Base-by-base conservation (phyloP, 2,113 vertebrate genomes). In the Microcebus griseorufus region DNA sequence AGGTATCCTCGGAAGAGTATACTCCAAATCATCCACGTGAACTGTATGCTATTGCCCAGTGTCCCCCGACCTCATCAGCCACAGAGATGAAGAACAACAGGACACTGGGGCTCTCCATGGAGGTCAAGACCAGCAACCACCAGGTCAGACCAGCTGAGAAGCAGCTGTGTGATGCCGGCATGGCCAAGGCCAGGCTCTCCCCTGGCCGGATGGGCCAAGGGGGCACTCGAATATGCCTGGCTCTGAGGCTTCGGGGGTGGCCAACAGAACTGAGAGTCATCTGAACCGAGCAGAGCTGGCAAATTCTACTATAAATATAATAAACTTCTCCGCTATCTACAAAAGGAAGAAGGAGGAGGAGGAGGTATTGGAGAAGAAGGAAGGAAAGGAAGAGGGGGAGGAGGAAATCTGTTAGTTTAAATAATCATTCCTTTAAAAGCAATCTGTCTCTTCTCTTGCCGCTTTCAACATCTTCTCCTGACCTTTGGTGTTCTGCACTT, bases 21-120 rank as follows among this genome's bases (percentile, higher is more conserved):
- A 9, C 64, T 42, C 22, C 27, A 12, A 45, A 75, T 2, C 23
- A 84, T 53, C n/a, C 13, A 14, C 42, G 51, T 64, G 67, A 32
- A 13, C 75, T 18, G 1, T 17, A 32, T 4, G 25, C n/a, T 25
- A 0, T 4, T 20, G 0, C 45, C 51, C 5, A 27, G 17, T 70
- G 22, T 25, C 64, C 22, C 64, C 13, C 1, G 18, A 17, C 27
- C 17, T 37, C 48, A 39, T 55, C 48, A 25, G 5, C n/a, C 60
- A n/a, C 0, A 9, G 42, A 58, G 58, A 37, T 53, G 55, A 64
- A 34, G 45, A 75, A 12, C 1, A 55, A 14, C 25, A n/a, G 89
- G 13, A 14, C 45, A 17, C 23, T 0, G 45, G 29, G 9, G 27
- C 55, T 51, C 8, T 0, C 27, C 60, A 65, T 0, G 9, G 64